Evolutionary conservation across 1,140 invertebrate genomes (phyloP).

Genomic region (Drosophila albomicans): DNA sequence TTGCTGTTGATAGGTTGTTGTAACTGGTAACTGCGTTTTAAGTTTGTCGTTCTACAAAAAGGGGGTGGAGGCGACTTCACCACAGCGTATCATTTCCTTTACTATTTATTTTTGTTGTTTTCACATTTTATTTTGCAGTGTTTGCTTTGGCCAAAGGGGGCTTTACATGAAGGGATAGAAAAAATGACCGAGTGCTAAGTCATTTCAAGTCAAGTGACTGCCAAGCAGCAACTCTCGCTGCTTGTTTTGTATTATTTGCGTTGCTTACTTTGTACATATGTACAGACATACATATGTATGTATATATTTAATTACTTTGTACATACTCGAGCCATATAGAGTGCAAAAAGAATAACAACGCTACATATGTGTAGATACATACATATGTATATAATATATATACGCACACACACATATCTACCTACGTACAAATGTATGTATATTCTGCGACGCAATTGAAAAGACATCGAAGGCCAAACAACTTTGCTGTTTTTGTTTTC

Average conservation of each 20-base stretch:
- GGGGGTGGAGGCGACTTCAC: constrained; percentile 5
- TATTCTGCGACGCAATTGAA: constrained; percentile 82
- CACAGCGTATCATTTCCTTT: constrained; percentile 8
- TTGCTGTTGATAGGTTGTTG: not conserved
- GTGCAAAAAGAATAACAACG: constrained; percentile 52
- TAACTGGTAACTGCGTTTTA: constrained; percentile 50
- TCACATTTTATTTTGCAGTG: constrained; percentile 23
- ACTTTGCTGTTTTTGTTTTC: constrained; percentile 71
- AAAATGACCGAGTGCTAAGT: constrained; percentile 16
- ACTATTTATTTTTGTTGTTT: not conserved
- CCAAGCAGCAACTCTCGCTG: constrained; percentile 18
- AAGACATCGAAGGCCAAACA: constrained; percentile 83
- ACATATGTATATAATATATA: constrained; percentile 3
- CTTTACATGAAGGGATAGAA: not conserved
- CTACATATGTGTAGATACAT: constrained; percentile 23
- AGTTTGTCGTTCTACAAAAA: constrained; percentile 23
- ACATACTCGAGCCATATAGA: constrained; percentile 35
- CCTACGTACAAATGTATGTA: constrained; percentile 33
- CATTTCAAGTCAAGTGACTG: constrained; percentile 26
- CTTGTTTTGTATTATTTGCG: constrained; percentile 25
- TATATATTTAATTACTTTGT: constrained; percentile 50
- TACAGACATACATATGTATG: constrained; percentile 19
- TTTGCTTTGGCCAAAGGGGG: constrained; percentile 16
- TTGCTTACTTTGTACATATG: constrained; percentile 20
- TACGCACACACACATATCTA: constrained; percentile 17